Base-by-base conservation (phyloP, 1,140 invertebrate genomes). In the Bombus balteatus region DNA sequence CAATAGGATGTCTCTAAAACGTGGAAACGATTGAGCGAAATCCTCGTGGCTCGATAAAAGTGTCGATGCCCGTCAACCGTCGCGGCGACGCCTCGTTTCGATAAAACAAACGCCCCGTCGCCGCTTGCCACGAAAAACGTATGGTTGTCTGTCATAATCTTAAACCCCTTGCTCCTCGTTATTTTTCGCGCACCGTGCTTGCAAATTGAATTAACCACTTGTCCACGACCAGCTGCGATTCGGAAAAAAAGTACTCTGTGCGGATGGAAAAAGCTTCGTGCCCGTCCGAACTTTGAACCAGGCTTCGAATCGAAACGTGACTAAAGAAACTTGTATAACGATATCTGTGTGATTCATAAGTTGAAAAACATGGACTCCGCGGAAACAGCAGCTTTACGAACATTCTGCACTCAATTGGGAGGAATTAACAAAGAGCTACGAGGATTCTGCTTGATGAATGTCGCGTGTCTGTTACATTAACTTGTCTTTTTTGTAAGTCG, bases 51-150 rank as follows among this genome's bases (percentile, higher is more conserved):
- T 75, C 37, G 91, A 92, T 92, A 92, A 91, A 91, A 86, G 79
- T 75, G 90, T 91, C 89, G 89, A 87, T 90, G 89, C 65, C 83
- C 86, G 86, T 91, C 79, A 53, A 53, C 18, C 18, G 47, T 53
- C 18, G 18, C 47, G 47, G 47, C 47, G 79, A 92, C 90, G 91
- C 89, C 91, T 92, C 82, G 87, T 89, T 91, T 39, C 70, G 89
- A 91, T 91, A 91, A 91, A 91, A 87, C 83, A 41, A 89, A 92
- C 90, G 89, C 90, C 91, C 91, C 70, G 89, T 89, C 90, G 68
- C 90, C 82, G 81, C 87, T 83, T 90, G 87, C 65, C 87, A 91
- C 91, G 80, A 86, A 77, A 57, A 62, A 73, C 41, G 6, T 47
- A 34, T 76, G 59, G 32, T 65, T 62, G 66, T 62, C 25, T 34